Percentiles rank a stretch among this genome's conserved stretches.
Conservation (phyloP, 2,888 invertebrate genomes). For the Ormyrus labotus region DNA sequence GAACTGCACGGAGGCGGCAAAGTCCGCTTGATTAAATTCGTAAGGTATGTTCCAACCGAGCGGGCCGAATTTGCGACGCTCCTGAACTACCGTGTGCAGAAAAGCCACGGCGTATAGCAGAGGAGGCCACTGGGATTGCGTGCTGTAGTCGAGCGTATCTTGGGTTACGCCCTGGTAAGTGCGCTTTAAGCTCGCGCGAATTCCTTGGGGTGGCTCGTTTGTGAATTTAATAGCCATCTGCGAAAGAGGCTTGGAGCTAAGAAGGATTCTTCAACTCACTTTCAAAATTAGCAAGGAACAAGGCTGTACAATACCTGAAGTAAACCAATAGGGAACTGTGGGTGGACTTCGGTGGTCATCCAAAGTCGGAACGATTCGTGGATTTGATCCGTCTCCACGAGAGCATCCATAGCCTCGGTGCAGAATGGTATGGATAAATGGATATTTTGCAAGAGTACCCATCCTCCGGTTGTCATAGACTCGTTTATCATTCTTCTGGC, state of each 20-base stretch:
- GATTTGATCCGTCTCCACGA: slow-evolving; percentile 89
- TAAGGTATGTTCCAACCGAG: slow-evolving; percentile 98
- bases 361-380: slow-evolving; percentile 92
- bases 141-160: slow-evolving; percentile 94
- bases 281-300: too few relatives aligned
- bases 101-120: slow-evolving; percentile 95
- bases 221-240: slow-evolving; percentile 98
- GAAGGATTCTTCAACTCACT: too few relatives aligned
- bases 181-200: slow-evolving; percentile 93
- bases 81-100: slow-evolving; percentile 96
- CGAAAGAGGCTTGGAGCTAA: too few relatives aligned
- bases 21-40: slow-evolving; percentile 98
- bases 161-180: slow-evolving; percentile 94
- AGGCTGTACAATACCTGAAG: slow-evolving; percentile 74
- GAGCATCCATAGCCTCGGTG: slow-evolving; percentile 92
- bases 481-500: slow-evolving; percentile 89
- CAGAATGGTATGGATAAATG: slow-evolving; percentile 97
- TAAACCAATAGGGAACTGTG: slow-evolving; percentile 92
- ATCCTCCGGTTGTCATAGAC: slow-evolving; percentile 88
- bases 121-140: slow-evolving; percentile 95
- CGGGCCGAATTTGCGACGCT: slow-evolving; percentile 96
- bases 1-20: slow-evolving; percentile 96
- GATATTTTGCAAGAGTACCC: slow-evolving; percentile 97
- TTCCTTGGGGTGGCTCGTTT: slow-evolving; percentile 97
- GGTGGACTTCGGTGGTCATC: slow-evolving; percentile 96